phyloP scores from a whole-genome alignment of 2,113 vertebrate genomes.

The Chaenogobius annularis region DNA sequence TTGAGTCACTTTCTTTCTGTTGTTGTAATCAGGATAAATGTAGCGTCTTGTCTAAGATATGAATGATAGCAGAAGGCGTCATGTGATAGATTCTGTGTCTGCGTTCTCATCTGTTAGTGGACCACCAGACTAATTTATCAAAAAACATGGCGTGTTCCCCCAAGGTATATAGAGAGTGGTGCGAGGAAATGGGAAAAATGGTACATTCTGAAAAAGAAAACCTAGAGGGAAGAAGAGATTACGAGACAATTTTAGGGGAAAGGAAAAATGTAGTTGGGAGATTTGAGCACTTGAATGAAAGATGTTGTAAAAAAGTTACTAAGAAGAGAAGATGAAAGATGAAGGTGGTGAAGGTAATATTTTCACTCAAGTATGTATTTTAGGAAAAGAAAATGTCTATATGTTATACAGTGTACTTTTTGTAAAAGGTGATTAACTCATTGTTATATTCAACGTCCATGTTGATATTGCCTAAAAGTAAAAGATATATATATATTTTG shows the following conservation, averaged over 20 bases:
- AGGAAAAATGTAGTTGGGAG: slow-evolving; percentile 23
- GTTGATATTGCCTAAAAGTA: not conserved
- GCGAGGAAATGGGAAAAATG: slow-evolving; percentile 23
- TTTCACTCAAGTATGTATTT: not conserved
- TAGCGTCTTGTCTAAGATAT: not conserved
- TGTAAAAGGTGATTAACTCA: not conserved
- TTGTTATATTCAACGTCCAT: not conserved
- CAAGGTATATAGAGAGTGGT: slow-evolving; percentile 27
- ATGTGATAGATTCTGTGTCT: slow-evolving; percentile 16
- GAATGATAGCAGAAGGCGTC: slow-evolving; percentile 9
- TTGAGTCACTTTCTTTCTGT: not conserved
- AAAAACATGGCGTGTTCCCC: slow-evolving; percentile 25
- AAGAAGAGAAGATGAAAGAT: slow-evolving; percentile 32
- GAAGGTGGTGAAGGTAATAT: slow-evolving; percentile 37
- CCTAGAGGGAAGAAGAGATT: slow-evolving; percentile 47
- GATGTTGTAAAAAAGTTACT: slow-evolving; percentile 22
- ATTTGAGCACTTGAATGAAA: slow-evolving; percentile 43
- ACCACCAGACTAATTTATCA: slow-evolving; percentile 34
- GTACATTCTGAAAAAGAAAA: slow-evolving; percentile 44
- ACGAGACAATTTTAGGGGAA: slow-evolving; percentile 48
- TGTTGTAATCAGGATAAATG: slow-evolving; percentile 2
- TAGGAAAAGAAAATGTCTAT: not conserved
- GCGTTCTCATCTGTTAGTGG: slow-evolving; percentile 23
- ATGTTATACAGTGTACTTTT: slow-evolving; percentile 28
- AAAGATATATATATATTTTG: not conserved